Base-by-base conservation (phyloP, 2,888 invertebrate species). In the Trachelus troglodyta region DNA sequence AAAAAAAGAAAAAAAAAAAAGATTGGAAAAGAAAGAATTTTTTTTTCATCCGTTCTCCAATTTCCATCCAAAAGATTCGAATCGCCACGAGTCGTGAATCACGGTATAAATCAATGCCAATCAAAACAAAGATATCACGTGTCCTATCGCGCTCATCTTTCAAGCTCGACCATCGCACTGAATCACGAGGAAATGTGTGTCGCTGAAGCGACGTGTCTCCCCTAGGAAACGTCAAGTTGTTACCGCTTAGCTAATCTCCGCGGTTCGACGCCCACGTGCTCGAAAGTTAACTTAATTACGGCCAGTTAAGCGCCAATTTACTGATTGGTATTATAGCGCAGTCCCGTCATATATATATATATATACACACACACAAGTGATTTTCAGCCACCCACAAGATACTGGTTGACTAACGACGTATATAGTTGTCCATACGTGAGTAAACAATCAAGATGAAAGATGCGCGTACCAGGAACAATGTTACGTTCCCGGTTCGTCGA, bases 241-340 rank as follows among this genome's bases (percentile, higher is more conserved):
- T 56, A 56, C 23, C 56, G 23, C 56, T 56, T 56, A 9, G 35
- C 74, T 83, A 82, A 85, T 86, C 83, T 84, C 82, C 81, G 80
- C 78, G 75, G 74, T 79, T 40, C 56, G 75, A 40, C 83, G 83
- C 84, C 82, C 83, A 83, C 86, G 86, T 84, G 83, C 82, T 79
- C 78, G 78, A 76, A 83, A 84, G 85, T 87, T 87, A 88, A 89
- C 86, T 89, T 86, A 88, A 90, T 90, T 89, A 89, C 86, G 82
- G 83, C 81, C 89, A 89, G 89, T 90, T 88, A 89, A 88, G 87
- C 84, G 84, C 82, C 89, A 87, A 90, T 90, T 89, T 89, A 89
- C 86, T 80, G 85, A 84, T 83, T 79, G 81, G 83, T 84, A 83
- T 81, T 81, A 76, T 77, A 34, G 31, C 11, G 15, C 56, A 56